phyloP scores from a whole-genome alignment of 2,797 vertebrate species.

The Champsocephalus gunnari region DNA sequence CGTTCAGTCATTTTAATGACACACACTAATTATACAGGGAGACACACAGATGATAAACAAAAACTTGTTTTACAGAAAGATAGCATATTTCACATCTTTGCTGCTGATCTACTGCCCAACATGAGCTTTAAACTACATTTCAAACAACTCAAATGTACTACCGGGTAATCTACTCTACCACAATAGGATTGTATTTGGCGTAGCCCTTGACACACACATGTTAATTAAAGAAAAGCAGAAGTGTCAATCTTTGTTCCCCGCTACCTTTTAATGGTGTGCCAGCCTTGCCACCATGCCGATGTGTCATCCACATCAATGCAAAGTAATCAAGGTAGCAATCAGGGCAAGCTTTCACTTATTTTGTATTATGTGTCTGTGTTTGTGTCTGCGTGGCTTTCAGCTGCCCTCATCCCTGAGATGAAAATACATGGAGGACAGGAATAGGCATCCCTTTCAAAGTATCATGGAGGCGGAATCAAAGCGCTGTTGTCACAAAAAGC shows the following conservation, averaged over 20 bases:
- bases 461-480: constrained; percentile 69
- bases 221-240: constrained; percentile 70
- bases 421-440: constrained; percentile 74
- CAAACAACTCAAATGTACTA: constrained; percentile 6
- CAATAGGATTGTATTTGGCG: constrained; percentile 22
- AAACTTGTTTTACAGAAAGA: neutral
- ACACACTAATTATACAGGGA: too few species aligned
- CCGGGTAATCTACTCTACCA: constrained; percentile 27
- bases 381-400: constrained; percentile 41
- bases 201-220: constrained; percentile 45
- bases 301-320: constrained; percentile 71
- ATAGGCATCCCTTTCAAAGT: constrained; percentile 75
- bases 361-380: constrained; percentile 10
- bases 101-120: neutral
- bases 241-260: constrained; percentile 47
- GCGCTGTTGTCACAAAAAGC: constrained; percentile 60
- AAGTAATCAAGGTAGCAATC: constrained; percentile 73
- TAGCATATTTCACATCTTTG: neutral
- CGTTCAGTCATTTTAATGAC: neutral
- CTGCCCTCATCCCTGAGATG: constrained; percentile 66
- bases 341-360: constrained; percentile 50
- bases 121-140: constrained; percentile 23
- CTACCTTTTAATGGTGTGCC: constrained; percentile 41
- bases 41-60: neutral
- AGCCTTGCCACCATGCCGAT: constrained; percentile 46